phyloP scores from a whole-genome alignment of 2,113 vertebrate genomes.

The Protobothrops mucrosquamatus region DNA sequence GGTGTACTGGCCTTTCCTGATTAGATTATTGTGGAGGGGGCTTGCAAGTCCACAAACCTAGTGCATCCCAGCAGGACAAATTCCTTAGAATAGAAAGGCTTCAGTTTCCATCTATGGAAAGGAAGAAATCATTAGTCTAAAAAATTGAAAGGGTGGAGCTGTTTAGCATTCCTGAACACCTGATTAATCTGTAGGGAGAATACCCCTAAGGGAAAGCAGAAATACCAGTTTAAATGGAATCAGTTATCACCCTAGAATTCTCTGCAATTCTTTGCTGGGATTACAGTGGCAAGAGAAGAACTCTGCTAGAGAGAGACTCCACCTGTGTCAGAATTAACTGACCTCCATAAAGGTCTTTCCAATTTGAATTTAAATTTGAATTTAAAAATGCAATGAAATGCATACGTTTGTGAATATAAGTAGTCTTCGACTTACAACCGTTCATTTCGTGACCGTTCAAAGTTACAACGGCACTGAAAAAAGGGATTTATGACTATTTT shows the following conservation, averaged over 20 bases:
- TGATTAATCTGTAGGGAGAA: background rate
- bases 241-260: background rate
- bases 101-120: background rate
- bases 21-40: background rate
- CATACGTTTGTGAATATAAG: background rate
- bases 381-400: background rate
- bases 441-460: background rate
- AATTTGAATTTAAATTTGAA: background rate
- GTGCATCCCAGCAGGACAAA: background rate
- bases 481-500: background rate
- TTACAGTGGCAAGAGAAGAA: background rate
- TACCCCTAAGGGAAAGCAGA: background rate
- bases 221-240: background rate
- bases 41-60: background rate
- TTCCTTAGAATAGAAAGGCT: background rate
- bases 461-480: background rate
- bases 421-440: background rate
- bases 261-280: background rate
- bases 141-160: background rate
- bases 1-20: background rate
- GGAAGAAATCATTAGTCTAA: background rate
- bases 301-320: background rate
- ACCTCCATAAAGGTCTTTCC: background rate
- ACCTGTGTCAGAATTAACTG: background rate
- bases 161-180: background rate